These are phyloP conservation scores for Pocillopora verrucosa DNA, from an alignment of 64 coral and sea anemone genomes.

Conservation along the genomic window DNA sequence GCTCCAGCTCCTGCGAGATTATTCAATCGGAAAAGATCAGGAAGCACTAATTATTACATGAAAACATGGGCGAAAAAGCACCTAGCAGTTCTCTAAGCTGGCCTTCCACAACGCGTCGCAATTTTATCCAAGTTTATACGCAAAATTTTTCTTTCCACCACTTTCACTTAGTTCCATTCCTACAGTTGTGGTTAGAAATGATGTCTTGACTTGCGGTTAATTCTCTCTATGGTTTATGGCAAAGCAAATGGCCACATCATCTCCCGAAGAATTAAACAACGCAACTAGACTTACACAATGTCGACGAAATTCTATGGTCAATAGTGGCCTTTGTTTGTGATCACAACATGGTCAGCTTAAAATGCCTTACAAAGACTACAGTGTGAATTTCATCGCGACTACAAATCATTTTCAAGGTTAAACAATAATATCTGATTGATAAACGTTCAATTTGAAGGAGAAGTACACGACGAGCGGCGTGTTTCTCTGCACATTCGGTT, in stretches of 20 bases:
- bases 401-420: neutral
- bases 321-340: neutral
- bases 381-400: neutral
- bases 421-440: neutral
- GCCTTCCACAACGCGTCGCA: too few relatives aligned
- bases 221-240: neutral
- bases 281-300: too few relatives aligned
- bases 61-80: neutral
- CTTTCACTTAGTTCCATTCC: too few relatives aligned
- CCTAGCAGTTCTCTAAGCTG: too few relatives aligned
- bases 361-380: neutral
- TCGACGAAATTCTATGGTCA: too few relatives aligned
- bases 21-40: neutral
- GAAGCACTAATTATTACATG: neutral
- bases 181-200: too few relatives aligned
- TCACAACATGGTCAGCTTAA: neutral
- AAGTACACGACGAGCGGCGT: neutral
- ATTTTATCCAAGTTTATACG: too few relatives aligned
- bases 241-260: neutral
- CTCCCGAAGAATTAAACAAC: neutral
- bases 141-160: too few relatives aligned
- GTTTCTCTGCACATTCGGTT: neutral
- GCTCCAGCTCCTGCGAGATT: conserved; percentile 9
- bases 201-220: neutral
- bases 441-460: neutral